A percentile compares a stretch with the other conserved stretches of the same genome.
These are phyloP conservation scores for Numenius arquata DNA, from an alignment of 2,113 vertebrate species.

Conservation along the genomic window DNA sequence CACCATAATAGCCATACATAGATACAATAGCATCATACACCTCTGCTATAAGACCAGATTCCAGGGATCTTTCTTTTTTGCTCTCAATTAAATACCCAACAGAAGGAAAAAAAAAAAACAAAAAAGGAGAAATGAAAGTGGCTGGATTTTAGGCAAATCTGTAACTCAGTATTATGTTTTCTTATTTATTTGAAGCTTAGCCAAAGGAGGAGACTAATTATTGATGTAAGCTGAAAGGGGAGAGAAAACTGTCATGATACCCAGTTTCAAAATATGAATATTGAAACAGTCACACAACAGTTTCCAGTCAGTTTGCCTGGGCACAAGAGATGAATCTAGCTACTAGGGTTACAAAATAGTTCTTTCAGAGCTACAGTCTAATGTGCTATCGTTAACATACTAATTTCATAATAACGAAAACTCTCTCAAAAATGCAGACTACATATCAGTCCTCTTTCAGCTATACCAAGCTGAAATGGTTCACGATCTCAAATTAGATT, in stretches of 20 bases:
- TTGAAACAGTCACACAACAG: neutral
- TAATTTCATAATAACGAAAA: neutral
- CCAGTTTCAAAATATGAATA: neutral
- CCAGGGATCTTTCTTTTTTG: neutral
- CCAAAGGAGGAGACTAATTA: neutral
- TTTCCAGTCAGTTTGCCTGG: neutral
- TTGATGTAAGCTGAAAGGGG: neutral
- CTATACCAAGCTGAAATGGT: neutral
- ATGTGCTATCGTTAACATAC: neutral
- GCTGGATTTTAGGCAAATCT: neutral
- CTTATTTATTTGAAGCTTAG: neutral
- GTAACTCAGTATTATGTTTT: neutral
- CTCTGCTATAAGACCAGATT: neutral
- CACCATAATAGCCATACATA: neutral
- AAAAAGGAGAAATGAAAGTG: neutral
- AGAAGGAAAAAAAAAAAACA: too few relatives aligned
- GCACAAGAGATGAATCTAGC: neutral
- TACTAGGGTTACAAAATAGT: neutral
- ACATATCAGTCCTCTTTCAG: neutral
- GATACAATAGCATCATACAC: neutral
- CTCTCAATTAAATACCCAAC: neutral
- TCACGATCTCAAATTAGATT: neutral
- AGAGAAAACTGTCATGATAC: neutral
- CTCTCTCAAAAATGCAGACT: neutral
- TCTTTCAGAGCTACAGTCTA: neutral